These are phyloP conservation scores for Anguilla marmorata DNA, from an alignment of 2,797 vertebrate species.

Conservation along the genomic window DNA sequence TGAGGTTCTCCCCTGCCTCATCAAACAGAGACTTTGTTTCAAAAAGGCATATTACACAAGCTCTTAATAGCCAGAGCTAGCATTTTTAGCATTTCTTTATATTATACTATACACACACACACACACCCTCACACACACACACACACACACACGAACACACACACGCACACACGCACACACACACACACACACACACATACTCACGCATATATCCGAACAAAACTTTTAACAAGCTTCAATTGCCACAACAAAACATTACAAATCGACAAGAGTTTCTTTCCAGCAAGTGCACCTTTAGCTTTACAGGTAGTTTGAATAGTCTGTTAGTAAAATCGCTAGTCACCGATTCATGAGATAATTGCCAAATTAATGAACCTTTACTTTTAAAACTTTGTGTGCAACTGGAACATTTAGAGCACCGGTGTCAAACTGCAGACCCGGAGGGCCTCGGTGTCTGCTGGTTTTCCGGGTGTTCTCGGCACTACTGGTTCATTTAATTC, in stretches of 20 bases:
- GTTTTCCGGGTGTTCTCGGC: not conserved
- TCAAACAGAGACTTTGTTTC: not conserved
- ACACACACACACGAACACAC: no score
- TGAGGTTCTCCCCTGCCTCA: not conserved
- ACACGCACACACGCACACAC: no score
- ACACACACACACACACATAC: no score
- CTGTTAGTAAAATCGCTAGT: not conserved
- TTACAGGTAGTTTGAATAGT: not conserved
- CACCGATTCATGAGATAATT: not conserved
- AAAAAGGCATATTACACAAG: not conserved
- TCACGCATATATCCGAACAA: no score
- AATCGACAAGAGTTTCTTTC: not conserved
- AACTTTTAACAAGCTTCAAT: no score
- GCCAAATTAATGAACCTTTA: not conserved
- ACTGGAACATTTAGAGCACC: slow-evolving; percentile 4
- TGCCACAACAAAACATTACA: not conserved
- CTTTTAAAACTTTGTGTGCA: not conserved
- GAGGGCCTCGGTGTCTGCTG: not conserved
- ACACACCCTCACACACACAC: no score
- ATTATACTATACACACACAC: not conserved
- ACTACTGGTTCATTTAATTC: not conserved
- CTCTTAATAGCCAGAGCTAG: not conserved
- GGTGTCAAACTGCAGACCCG: not conserved
- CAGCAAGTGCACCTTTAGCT: not conserved
- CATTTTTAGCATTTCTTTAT: not conserved